Evolutionary conservation across 2,797 vertebrate species (phyloP), one percentile per base, ranked within the genome.

Genomic region (Apodemus agrarius): DNA sequence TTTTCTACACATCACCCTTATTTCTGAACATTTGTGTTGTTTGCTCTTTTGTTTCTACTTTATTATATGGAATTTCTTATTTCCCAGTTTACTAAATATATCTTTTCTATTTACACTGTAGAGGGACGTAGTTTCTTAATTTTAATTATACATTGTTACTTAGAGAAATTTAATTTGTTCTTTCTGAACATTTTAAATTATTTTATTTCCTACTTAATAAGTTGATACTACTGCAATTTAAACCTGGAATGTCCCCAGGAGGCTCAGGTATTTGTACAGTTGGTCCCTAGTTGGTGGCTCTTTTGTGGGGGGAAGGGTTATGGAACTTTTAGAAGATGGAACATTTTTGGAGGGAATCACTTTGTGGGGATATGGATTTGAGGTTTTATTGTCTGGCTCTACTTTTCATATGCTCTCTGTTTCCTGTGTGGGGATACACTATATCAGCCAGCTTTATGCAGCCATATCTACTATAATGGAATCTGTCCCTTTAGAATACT

Each of bases 131-230:
- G 2, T 85, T 72, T 94, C 24, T 19, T 2, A 90, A 59, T 69
- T 91, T 74, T 95, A 63, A 76, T 37, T 93, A n/a, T 81, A 8
- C 26, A n/a, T 63, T 83, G 1, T 37, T 79, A 83, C 84, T 88
- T 92, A 24, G 52, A 78, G 14, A 91, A 79, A 11, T 82, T 88
- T 17, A 75, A 21, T 82, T 90, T 92, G 0, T 91, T 63, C 26
- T 65, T 74, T 90, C 59, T 89, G 8, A 59, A 57, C 1, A 72
- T 89, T 86, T 52, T 52, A 69, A n/a, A 65, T 49, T n/a, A 6
- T 37, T 52, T 67, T 69, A 3, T 65, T 31, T 11, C 29, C 4
- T 65, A 84, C 40, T 65, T 46, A 34, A 21, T 65, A 65, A 29
- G 11, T 43, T 83, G 37, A 63, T 43, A 4, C 24, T 63, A 19